Percentiles rank a stretch among this genome's conserved stretches.
phyloP scores from a whole-genome alignment of 2,797 vertebrate genomes.

The Saxicola maurus region DNA sequence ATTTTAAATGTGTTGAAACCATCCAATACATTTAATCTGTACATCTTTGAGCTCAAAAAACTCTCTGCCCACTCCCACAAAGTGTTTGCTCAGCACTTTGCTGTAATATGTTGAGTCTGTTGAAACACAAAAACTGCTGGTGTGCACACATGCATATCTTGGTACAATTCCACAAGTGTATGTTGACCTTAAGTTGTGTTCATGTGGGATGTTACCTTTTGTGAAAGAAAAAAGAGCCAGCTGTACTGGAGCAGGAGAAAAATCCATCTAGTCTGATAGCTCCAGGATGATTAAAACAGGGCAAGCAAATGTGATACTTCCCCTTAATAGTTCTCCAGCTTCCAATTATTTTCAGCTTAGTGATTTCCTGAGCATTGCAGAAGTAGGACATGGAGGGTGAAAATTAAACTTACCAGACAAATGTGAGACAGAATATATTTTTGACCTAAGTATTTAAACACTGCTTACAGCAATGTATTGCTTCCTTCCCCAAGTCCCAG shows the following conservation, averaged over 20 bases:
- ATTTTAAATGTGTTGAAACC: background rate
- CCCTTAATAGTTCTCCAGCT: background rate
- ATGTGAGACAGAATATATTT: background rate
- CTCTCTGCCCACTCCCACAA: background rate
- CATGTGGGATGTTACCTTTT: background rate
- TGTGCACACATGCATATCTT: background rate
- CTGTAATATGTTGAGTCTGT: background rate
- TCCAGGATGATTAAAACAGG: background rate
- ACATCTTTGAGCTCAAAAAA: background rate
- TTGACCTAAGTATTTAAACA: background rate
- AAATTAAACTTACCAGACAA: background rate
- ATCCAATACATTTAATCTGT: background rate
- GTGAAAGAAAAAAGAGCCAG: background rate
- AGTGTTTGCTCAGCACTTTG: background rate
- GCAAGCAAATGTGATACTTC: background rate
- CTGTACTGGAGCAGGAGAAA: background rate
- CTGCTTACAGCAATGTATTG: background rate
- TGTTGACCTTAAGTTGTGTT: background rate
- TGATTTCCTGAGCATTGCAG: background rate
- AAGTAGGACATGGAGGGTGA: background rate
- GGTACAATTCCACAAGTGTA: background rate
- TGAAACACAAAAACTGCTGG: background rate
- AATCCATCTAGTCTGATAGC: background rate
- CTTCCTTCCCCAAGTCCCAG: background rate
- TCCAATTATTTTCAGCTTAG: background rate